These are phyloP conservation scores for Drosophila niveifrons DNA, from an alignment of 2,888 invertebrate species.

Conservation along the genomic window DNA sequence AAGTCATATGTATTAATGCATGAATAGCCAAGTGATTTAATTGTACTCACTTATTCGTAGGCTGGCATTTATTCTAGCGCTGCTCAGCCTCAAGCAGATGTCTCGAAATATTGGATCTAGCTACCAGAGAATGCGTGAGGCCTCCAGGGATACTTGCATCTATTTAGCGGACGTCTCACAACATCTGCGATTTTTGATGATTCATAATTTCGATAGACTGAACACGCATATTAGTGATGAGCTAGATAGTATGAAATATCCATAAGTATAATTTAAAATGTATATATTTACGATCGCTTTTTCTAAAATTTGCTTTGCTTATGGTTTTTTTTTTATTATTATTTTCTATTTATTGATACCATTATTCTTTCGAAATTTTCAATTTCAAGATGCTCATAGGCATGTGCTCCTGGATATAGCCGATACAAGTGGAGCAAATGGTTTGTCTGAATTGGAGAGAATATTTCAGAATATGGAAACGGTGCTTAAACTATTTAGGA, in stretches of 20 bases:
- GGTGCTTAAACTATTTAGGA: slow-evolving; percentile 88
- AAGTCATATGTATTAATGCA: slow-evolving; percentile 50
- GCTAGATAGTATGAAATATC: background rate
- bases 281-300: no score
- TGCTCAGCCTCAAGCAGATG: background rate
- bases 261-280: background rate
- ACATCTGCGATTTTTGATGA: slow-evolving; percentile 15
- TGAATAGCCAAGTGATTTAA: background rate
- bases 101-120: background rate
- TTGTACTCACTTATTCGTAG: background rate
- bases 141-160: slow-evolving; percentile 9
- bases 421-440: slow-evolving; percentile 87
- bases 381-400: background rate
- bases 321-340: no score
- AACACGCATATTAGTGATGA: background rate
- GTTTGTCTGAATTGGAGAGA: slow-evolving; percentile 90
- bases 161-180: slow-evolving; percentile 10
- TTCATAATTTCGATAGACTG: slow-evolving; percentile 13
- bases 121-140: background rate
- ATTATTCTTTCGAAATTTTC: background rate
- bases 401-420: background rate
- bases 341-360: no score
- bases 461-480: slow-evolving; percentile 90
- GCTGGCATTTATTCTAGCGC: background rate
- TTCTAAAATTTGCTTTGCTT: no score